Evolutionary conservation across 2,797 vertebrate species (phyloP).

Genomic region (Antrozous pallidus): DNA sequence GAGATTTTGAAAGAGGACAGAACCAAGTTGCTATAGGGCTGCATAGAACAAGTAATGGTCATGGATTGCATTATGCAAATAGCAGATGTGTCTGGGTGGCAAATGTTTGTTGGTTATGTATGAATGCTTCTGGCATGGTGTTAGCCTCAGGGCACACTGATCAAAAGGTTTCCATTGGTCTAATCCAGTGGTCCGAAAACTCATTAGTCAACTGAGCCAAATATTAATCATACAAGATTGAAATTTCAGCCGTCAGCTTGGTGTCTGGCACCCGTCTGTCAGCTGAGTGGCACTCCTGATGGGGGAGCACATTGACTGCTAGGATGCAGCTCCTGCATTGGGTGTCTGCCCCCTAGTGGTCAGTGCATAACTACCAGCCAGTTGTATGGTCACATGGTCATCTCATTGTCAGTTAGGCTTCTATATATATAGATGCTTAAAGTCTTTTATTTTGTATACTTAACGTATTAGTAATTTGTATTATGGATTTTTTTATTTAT

Average conservation of each 20-base stretch:
- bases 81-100: not conserved
- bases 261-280: too few species aligned
- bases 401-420: too few species aligned
- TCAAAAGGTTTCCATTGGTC: not conserved
- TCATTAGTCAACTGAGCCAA: too few species aligned
- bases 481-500: slow-evolving; percentile 1
- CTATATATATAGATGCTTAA: not conserved
- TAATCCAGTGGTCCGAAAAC: too few species aligned
- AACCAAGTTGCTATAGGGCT: not conserved
- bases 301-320: too few species aligned
- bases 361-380: too few species aligned
- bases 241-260: too few species aligned
- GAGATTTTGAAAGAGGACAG: not conserved
- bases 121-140: not conserved
- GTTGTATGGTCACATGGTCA: too few species aligned
- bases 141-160: not conserved
- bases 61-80: not conserved
- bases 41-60: not conserved
- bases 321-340: too few species aligned
- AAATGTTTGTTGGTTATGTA: not conserved
- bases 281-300: too few species aligned
- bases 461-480: not conserved
- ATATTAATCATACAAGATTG: too few species aligned
- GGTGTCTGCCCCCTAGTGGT: too few species aligned
- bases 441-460: slow-evolving; percentile 19